These are phyloP conservation scores for Mythimna albipuncta DNA, from an alignment of 2,888 invertebrate genomes.

Conservation along the genomic window DNA sequence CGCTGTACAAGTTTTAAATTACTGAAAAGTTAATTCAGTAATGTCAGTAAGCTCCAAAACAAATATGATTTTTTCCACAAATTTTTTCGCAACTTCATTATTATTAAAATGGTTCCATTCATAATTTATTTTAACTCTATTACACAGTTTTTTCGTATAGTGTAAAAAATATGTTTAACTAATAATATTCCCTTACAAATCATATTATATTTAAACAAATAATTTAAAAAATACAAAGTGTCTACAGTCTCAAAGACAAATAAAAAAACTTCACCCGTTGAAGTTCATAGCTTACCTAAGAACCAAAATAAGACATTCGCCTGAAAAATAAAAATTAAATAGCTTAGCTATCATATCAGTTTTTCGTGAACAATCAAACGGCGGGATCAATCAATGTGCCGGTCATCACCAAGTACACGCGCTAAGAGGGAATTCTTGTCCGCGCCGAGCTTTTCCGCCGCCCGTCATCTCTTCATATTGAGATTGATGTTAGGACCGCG, in stretches of 20 bases:
- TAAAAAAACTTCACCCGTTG: not conserved
- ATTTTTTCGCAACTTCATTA: too few species aligned
- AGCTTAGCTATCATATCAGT: slow-evolving; percentile 48
- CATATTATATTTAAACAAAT: not conserved
- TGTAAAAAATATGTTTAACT: not conserved
- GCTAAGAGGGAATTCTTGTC: slow-evolving; percentile 89
- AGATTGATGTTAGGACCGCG: slow-evolving; percentile 88
- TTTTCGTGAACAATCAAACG: slow-evolving; percentile 62
- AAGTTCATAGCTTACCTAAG: not conserved
- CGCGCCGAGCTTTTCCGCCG: slow-evolving; percentile 81
- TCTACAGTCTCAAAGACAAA: not conserved
- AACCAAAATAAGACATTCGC: not conserved
- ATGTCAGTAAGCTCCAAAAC: too few species aligned
- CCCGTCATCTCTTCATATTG: slow-evolving; percentile 88
- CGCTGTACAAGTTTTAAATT: too few species aligned
- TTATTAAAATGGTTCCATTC: too few species aligned
- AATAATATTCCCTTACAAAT: not conserved
- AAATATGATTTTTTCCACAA: too few species aligned
- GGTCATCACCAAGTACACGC: slow-evolving; percentile 71
- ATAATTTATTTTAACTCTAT: not conserved
- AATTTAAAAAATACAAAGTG: not conserved
- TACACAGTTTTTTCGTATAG: not conserved
- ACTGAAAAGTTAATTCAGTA: too few species aligned
- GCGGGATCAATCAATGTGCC: slow-evolving; percentile 83
- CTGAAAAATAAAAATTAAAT: slow-evolving; percentile 18